phyloP scores from a whole-genome alignment of 2,797 vertebrate species.

The Eulemur mongoz region DNA sequence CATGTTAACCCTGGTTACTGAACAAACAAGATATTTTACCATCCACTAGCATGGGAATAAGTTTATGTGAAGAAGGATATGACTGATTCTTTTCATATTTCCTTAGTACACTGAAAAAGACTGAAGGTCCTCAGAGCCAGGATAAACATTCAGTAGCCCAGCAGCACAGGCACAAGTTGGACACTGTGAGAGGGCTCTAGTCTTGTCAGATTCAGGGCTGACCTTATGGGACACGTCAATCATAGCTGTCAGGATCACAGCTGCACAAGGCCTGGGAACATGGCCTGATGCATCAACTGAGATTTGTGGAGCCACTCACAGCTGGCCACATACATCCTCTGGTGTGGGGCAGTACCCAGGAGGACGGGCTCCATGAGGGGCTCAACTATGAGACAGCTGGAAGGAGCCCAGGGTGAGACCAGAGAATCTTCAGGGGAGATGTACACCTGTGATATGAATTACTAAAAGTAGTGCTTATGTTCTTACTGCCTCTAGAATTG shows the following conservation, averaged over 20 bases:
- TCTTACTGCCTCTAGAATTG: neutral
- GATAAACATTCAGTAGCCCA: neutral
- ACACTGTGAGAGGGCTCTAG: too few relatives aligned
- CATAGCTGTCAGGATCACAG: too few relatives aligned
- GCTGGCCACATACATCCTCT: neutral
- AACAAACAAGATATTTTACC: neutral
- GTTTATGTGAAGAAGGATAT: neutral
- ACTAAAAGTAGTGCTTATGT: neutral
- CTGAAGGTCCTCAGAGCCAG: neutral
- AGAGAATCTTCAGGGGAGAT: neutral
- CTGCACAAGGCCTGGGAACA: neutral
- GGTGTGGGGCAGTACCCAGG: neutral
- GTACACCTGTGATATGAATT: too few relatives aligned
- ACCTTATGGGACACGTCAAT: neutral
- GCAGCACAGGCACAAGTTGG: neutral
- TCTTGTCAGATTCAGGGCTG: neutral
- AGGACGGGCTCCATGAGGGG: accelerated
- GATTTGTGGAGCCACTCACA: neutral
- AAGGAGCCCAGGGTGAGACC: neutral
- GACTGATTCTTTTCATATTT: neutral
- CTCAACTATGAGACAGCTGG: neutral
- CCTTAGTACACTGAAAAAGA: neutral
- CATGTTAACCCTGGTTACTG: neutral
- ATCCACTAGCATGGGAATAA: neutral
- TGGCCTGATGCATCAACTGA: neutral